Evolutionary conservation across 2,888 invertebrate genomes (phyloP).

Genomic region (Lydus trimaculatus): DNA sequence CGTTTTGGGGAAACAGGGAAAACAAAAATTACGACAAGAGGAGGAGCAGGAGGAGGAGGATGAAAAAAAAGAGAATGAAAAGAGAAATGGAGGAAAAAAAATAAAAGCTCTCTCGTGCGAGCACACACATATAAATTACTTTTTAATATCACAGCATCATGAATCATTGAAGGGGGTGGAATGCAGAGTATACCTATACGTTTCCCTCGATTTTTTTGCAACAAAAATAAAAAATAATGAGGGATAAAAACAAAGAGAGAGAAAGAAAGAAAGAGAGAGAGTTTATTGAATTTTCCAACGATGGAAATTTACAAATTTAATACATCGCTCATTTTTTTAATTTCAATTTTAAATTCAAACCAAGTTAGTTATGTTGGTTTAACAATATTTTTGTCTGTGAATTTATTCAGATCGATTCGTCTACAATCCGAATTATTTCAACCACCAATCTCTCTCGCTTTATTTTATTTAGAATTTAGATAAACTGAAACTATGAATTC

Average conservation of each 20-base stretch:
- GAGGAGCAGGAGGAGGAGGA: no score
- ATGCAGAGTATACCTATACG: not conserved
- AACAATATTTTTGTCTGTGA: not conserved
- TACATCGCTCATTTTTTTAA: slow-evolving; percentile 53
- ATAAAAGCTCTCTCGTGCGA: slow-evolving; percentile 40
- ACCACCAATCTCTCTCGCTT: not conserved
- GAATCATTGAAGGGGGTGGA: slow-evolving; percentile 55
- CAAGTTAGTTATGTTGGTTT: slow-evolving; percentile 9
- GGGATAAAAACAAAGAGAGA: not conserved
- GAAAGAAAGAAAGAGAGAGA: not conserved
- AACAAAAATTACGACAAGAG: slow-evolving; percentile 26
- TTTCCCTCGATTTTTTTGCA: not conserved
- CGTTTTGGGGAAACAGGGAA: not conserved
- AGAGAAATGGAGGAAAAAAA: slow-evolving; percentile 41
- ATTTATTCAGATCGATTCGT: not conserved
- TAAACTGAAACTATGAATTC: not conserved
- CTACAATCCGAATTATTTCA: slow-evolving; percentile 1
- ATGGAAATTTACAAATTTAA: slow-evolving; percentile 58
- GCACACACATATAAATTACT: slow-evolving; percentile 60
- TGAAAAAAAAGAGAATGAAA: slow-evolving; percentile 41
- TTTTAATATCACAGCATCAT: slow-evolving; percentile 60
- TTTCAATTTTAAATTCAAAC: slow-evolving; percentile 49
- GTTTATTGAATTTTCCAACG: slow-evolving; percentile 50
- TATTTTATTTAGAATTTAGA: not conserved
- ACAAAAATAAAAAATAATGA: not conserved